A percentile compares a stretch with the other conserved stretches of the same genome.
Evolutionary conservation across 2,888 invertebrate species (phyloP).

Genomic region (Palloptera scutellata): DNA sequence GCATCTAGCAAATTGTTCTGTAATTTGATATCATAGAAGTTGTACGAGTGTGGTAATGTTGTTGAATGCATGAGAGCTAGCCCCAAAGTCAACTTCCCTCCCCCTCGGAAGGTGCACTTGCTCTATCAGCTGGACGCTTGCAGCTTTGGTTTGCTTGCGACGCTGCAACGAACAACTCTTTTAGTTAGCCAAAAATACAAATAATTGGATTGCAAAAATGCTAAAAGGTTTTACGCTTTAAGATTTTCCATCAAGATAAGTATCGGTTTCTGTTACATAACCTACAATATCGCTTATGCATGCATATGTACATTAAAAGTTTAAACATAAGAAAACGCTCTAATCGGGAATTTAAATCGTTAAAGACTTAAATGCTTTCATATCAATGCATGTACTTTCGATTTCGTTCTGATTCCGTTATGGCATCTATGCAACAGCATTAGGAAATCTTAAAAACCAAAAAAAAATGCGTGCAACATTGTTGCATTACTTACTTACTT

Average conservation of each 20-base stretch:
- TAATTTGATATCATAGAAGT: constrained; percentile 58
- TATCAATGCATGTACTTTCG: background rate
- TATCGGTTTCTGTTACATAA: constrained; percentile 15
- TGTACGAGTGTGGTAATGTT: constrained; percentile 17
- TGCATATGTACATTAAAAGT: background rate
- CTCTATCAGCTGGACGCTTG: background rate
- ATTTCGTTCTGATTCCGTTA: too few relatives aligned
- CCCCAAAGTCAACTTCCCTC: background rate
- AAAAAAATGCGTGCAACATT: too few relatives aligned
- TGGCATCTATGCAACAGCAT: background rate
- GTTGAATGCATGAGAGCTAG: background rate
- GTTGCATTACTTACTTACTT: too few relatives aligned
- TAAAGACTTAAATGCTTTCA: background rate
- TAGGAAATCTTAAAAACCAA: too few relatives aligned
- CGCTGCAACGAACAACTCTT: background rate
- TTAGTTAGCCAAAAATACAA: constrained; percentile 3
- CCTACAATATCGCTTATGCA: background rate
- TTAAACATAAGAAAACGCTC: background rate
- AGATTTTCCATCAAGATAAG: constrained; percentile 55
- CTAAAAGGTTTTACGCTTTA: constrained; percentile 57
- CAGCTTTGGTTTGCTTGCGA: background rate
- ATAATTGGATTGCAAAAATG: constrained; percentile 44
- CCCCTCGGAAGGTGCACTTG: background rate
- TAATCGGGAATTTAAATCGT: background rate
- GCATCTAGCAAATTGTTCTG: constrained; percentile 58